Evolutionary conservation across 2,113 vertebrate species (phyloP), one percentile per base, ranked within the genome.

Genomic region (Cyanocitta stelleri): DNA sequence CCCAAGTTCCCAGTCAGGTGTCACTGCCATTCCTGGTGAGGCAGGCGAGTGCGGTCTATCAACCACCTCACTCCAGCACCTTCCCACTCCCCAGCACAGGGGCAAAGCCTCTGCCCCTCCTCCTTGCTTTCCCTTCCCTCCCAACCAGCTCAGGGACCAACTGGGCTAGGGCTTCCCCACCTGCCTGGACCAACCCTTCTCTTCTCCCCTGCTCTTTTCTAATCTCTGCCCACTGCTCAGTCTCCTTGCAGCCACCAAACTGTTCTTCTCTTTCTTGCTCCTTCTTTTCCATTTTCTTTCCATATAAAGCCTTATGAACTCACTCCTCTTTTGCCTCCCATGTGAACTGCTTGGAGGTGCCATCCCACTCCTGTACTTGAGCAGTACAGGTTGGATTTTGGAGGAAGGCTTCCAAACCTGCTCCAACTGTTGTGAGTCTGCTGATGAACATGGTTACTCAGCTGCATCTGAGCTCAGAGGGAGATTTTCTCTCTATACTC

Each of bases 1-100:
- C 97, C 97, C 97, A 95, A 98, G 96, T 98, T 98, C 92, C 96
- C 89, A 95, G 97, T 97, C 96, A 97, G 96, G 97, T 98, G 96
- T 98, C 97, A 98, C 79, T 97, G 96, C 93, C 93, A 87, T 94
- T 98, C 89, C 85, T 78, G 48, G 94, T 55, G 86, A 97, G 84
- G 92, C 96, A 97, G 95, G 94, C 26, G 4, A 95, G 97, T 87
- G 96, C 77, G 0, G 48, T 46, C 94, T 87, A 51, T 96, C 96
- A 96, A 91, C 90, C 74, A 87, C 85, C 94, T 94, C 96, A 22
- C 67, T 96, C 61, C 82, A 39, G n/a, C 0, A 7, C 81, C 77
- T 93, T 20, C 76, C 44, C 2, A 0, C 27, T 76, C 22, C n/a
- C 46, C 21, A 68, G n/a, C 43, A 33, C 8, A 0, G 19, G 39